phyloP scores from a whole-genome alignment of 37 sponge, comb jelly and placozoan genomes.

The Lycopodina hypogea region DNA sequence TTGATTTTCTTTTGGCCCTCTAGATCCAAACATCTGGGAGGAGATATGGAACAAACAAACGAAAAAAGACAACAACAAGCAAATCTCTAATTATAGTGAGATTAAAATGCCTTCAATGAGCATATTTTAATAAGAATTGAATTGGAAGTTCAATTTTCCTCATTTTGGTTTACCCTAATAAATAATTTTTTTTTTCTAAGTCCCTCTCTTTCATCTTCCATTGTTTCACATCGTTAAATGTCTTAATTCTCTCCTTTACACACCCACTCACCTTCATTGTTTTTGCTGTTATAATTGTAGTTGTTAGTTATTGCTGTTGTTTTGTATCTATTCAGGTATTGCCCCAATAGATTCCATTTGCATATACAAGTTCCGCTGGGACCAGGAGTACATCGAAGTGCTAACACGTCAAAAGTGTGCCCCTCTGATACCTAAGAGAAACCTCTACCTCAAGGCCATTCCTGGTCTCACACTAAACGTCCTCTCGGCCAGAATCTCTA shows the following conservation, averaged over 20 bases:
- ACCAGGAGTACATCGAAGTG: conserved; percentile 23
- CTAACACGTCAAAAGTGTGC: conserved; percentile 3
- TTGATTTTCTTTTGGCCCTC: too few relatives aligned
- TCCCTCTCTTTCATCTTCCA: not conserved
- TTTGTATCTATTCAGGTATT: not conserved
- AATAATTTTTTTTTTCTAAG: not conserved
- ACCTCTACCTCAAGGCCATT: conserved; percentile 46
- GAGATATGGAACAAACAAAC: too few relatives aligned
- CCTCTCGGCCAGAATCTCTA: conserved; percentile 53
- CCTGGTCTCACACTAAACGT: conserved; percentile 52
- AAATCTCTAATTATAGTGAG: too few relatives aligned
- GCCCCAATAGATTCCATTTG: conserved; percentile 28
- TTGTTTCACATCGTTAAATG: not conserved
- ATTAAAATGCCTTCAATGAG: too few relatives aligned
- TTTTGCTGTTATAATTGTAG: too few relatives aligned
- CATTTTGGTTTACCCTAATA: too few relatives aligned
- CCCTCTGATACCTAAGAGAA: conserved; percentile 41
- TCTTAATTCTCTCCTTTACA: conserved; percentile 1
- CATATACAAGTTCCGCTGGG: conserved; percentile 42
- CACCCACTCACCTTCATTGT: not conserved
- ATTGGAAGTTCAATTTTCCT: too few relatives aligned
- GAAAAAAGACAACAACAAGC: too few relatives aligned
- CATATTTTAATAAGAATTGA: too few relatives aligned
- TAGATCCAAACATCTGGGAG: too few relatives aligned
- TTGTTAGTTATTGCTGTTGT: not conserved